Conservation (phyloP, 2,888 invertebrate genomes). For the Macrosiphum euphorbiae region DNA sequence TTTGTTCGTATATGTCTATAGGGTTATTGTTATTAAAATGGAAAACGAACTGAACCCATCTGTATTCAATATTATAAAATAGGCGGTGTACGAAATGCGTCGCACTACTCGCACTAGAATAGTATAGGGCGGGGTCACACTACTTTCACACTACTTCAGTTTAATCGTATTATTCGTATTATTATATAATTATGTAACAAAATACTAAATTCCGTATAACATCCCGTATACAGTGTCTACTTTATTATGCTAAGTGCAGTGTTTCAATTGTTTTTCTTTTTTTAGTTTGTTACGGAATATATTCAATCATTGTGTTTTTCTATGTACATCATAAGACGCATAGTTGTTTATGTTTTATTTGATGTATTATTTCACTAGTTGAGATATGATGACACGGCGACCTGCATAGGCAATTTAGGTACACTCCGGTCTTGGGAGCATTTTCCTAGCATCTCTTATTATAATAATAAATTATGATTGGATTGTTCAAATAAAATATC, state of each 20-base stretch:
- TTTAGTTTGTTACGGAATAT: background rate
- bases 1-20: no score
- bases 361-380: background rate
- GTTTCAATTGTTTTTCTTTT: background rate
- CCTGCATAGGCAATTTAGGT: background rate
- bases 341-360: background rate
- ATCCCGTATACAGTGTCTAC: background rate
- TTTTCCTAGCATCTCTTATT: background rate
- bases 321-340: background rate
- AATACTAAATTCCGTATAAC: background rate
- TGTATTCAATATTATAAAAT: background rate
- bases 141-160: background rate
- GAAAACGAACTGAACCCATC: background rate
- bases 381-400: background rate
- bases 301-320: background rate
- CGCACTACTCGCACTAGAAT: background rate
- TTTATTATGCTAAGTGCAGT: background rate
- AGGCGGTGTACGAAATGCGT: background rate
- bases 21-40: background rate
- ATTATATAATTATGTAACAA: background rate
- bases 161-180: background rate
- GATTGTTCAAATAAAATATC: background rate
- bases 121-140: background rate
- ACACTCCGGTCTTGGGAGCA: background rate
- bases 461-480: background rate